A percentile compares a stretch with the other conserved stretches of the same genome.
These are phyloP conservation scores for Doryteuthis pealeii DNA, from an alignment of 1,140 invertebrate genomes.

Conservation along the genomic window DNA sequence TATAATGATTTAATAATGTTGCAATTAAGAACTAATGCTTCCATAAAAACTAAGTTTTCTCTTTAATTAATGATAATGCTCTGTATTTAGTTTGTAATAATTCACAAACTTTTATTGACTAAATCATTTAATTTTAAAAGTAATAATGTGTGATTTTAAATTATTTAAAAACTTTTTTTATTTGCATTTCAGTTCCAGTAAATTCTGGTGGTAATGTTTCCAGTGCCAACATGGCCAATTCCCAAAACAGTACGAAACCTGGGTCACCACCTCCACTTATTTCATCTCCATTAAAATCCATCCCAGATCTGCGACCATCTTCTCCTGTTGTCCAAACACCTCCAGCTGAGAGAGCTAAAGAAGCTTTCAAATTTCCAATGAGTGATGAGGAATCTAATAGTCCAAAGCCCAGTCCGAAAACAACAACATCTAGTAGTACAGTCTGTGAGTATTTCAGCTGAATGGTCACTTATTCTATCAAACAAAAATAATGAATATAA, in stretches of 20 bases:
- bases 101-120: not conserved
- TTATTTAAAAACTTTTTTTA: not conserved
- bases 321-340: slow-evolving; percentile 28
- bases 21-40: too few relatives aligned
- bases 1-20: too few relatives aligned
- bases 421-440: slow-evolving; percentile 47
- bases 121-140: not conserved
- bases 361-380: slow-evolving; percentile 30
- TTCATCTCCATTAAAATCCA: slow-evolving; percentile 28
- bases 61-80: too few relatives aligned
- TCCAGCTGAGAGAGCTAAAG: slow-evolving; percentile 19
- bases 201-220: slow-evolving; percentile 7
- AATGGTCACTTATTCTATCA: too few relatives aligned
- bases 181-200: not conserved
- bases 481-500: too few relatives aligned
- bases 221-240: not conserved
- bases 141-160: too few relatives aligned
- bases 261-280: slow-evolving; percentile 51
- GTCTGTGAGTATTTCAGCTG: slow-evolving; percentile 41
- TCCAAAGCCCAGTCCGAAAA: slow-evolving; percentile 46
- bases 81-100: too few relatives aligned
- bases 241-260: slow-evolving; percentile 15
- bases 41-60: too few relatives aligned
- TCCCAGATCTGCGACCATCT: slow-evolving; percentile 30
- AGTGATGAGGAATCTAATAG: slow-evolving; percentile 38